These are phyloP conservation scores for Drosophila anceps DNA, from an alignment of 2,888 invertebrate species.

Conservation along the genomic window DNA sequence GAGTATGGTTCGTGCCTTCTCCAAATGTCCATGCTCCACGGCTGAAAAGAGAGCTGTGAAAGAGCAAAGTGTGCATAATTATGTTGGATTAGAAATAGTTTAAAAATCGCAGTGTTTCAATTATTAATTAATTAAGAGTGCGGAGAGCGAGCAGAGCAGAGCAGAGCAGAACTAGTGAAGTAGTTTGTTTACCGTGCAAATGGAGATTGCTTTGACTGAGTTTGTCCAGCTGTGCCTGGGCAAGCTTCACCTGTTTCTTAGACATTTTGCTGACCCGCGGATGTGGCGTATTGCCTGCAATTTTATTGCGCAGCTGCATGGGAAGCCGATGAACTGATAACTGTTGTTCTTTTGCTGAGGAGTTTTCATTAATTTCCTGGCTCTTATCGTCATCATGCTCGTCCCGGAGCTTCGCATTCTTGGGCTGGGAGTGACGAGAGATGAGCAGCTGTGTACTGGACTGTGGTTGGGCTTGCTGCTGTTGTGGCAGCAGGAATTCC, in stretches of 20 bases:
- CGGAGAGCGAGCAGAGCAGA: constrained; percentile 9
- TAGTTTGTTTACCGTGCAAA: constrained; percentile 90
- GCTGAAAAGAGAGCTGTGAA: constrained; percentile 95
- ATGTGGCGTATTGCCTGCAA: constrained; percentile 80
- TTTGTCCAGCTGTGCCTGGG: constrained; percentile 91
- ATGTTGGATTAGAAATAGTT: background rate
- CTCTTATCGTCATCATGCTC: constrained; percentile 35
- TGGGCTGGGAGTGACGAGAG: constrained; percentile 76
- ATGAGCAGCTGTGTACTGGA: constrained; percentile 74
- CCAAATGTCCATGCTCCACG: constrained; percentile 97
- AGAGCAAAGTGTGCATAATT: background rate
- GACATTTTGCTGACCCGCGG: constrained; percentile 86
- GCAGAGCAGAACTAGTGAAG: constrained; percentile 14
- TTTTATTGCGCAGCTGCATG: constrained; percentile 62
- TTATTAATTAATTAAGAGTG: background rate
- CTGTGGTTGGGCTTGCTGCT: constrained; percentile 65
- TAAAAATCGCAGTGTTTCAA: background rate
- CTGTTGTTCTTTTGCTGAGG: constrained; percentile 63
- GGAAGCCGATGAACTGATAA: constrained; percentile 77
- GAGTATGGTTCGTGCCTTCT: constrained; percentile 95
- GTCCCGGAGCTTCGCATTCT: constrained; percentile 67
- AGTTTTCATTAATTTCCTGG: constrained; percentile 65
- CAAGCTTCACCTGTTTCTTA: constrained; percentile 90
- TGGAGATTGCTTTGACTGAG: constrained; percentile 93
- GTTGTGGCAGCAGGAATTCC: constrained; percentile 83